Evolutionary conservation across 2,113 vertebrate species (phyloP), one percentile per base, ranked within the genome.

Genomic region (Myiopsitta monachus): DNA sequence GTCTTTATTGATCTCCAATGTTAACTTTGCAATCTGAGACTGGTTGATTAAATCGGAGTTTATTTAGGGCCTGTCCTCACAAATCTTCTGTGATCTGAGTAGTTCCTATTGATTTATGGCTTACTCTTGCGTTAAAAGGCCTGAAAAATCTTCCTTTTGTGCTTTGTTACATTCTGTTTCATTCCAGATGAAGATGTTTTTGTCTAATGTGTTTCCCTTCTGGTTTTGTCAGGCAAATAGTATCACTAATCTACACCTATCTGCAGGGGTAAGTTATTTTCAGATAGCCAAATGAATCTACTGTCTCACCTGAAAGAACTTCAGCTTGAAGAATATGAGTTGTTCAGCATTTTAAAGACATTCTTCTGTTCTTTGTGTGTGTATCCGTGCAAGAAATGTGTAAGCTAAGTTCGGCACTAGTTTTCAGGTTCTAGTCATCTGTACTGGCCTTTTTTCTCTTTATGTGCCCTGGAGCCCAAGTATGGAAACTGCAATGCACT

Each of bases 401-500:
- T 0, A 4, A 68, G 19, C 38, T 87, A 78, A 92, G 62, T 36
- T 51, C n/a, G 4, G 47, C 88, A 36, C 27, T 88, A 6, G 19
- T 94, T 88, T 59, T 88, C 84, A 2, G 11, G 69, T 91, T 92
- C 36, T 51, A 47, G 41, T 83, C 31, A 67, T 90, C 74, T 76
- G 44, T 73, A 95, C 87, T 70, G 96, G 92, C 41, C 97, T 97
- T 82, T 98, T 73, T 98, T 83, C 96, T 99, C 47, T 97, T 97
- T 98, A 46, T 97, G 98, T 83, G 98, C 98, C 70, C 97, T 98
- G 59, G 97, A 99, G 66, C 98, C 14, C 98, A 23, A 97, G 98
- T 92, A 97, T 87, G 33, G 98, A 99, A 87, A 94, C 97, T 24
- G 95, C 98, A 87, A 93, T 98, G 15, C 96, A 98, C 59, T 95